Conservation (phyloP, 2,797 vertebrate species). For the Dicrostonyx torquatus region DNA sequence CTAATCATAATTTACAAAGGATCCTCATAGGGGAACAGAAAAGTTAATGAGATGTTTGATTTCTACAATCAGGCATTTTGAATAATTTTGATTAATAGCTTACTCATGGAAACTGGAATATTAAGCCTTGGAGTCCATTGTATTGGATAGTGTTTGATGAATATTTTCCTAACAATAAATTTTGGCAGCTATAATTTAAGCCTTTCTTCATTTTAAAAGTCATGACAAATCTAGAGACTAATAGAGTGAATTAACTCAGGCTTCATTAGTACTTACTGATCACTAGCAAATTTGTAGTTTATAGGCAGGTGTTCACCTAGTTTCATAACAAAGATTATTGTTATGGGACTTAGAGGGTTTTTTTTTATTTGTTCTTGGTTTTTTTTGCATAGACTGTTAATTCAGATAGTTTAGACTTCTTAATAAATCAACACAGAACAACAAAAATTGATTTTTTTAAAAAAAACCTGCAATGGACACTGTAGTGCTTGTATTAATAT, state of each 20-base stretch:
- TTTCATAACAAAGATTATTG: not conserved
- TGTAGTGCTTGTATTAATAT: not conserved
- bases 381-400: conserved; percentile 9
- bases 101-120: conserved; percentile 39
- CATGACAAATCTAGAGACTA: not conserved
- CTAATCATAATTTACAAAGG: not conserved
- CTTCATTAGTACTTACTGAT: not conserved
- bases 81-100: conserved; percentile 29
- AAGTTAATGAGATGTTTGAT: conserved; percentile 43
- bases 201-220: not conserved
- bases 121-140: not conserved
- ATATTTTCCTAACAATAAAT: conserved; percentile 40
- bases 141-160: not conserved
- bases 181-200: conserved; percentile 1
- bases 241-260: not conserved
- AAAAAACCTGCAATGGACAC: not conserved
- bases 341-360: not conserved
- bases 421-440: not conserved
- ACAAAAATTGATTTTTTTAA: conserved; percentile 2
- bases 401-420: conserved; percentile 9
- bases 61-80: not conserved
- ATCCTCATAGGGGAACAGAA: not conserved
- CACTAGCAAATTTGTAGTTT: not conserved
- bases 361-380: conserved; percentile 26
- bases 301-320: not conserved